Evolutionary conservation across 2,888 invertebrate genomes (phyloP).

Genomic region (Himalopsyche kuldschensis): DNA sequence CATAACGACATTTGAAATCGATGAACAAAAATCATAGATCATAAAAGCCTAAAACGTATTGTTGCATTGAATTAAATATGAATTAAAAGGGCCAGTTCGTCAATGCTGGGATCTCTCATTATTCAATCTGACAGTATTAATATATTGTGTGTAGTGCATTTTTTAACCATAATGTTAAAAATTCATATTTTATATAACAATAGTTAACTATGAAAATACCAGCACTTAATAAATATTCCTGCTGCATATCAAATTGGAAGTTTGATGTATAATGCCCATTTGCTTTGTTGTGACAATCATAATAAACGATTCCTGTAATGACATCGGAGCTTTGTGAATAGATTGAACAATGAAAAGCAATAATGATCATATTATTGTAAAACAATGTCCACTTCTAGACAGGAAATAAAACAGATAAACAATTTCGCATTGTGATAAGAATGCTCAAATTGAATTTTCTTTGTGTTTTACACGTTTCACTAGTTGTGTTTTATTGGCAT

Average conservation of each 20-base stretch:
- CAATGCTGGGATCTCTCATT: too few species aligned
- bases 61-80: too few species aligned
- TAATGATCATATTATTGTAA: not conserved
- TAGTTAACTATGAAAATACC: not conserved
- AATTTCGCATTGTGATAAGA: not conserved
- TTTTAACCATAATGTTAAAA: too few species aligned
- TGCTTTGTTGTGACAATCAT: not conserved
- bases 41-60: too few species aligned
- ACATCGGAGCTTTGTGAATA: not conserved
- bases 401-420: not conserved
- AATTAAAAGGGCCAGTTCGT: too few species aligned
- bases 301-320: not conserved
- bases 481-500: not conserved
- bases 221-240: not conserved
- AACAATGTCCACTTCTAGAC: not conserved
- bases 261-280: not conserved
- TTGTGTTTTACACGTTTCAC: not conserved
- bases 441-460: not conserved
- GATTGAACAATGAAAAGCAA: not conserved
- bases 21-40: too few species aligned
- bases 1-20: too few species aligned
- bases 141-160: too few species aligned
- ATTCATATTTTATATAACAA: too few species aligned
- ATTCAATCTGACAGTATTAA: too few species aligned
- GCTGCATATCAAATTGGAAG: not conserved